Evolutionary conservation across 2,888 invertebrate genomes (phyloP).

Genomic region (Pyrrhia umbra): DNA sequence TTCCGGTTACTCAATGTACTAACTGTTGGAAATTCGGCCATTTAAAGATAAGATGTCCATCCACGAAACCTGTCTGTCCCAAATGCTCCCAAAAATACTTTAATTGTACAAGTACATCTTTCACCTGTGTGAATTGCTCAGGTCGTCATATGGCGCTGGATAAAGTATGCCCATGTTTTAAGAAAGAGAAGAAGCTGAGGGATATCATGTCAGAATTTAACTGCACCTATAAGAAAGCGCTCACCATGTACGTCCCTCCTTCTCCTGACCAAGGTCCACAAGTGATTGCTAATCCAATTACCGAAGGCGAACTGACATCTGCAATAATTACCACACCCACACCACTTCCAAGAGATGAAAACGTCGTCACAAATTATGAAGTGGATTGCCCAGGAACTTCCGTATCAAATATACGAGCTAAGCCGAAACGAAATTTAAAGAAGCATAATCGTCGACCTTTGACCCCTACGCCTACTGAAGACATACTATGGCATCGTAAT

Average conservation of each 20-base stretch:
- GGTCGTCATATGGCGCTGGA: conserved; percentile 1
- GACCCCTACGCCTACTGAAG: not conserved
- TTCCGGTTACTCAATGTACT: not conserved
- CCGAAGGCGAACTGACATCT: not conserved
- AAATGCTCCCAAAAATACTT: not conserved
- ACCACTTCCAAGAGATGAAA: too few relatives aligned
- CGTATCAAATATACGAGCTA: not conserved
- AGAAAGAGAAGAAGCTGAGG: not conserved
- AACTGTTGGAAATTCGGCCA: conserved; percentile 5
- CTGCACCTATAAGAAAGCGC: conserved; percentile 2
- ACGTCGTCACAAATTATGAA: too few relatives aligned
- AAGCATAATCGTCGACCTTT: conserved; percentile 1
- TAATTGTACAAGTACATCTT: conserved; percentile 1
- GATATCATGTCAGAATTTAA: conserved; percentile 6
- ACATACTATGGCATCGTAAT: not conserved
- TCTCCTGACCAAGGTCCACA: not conserved
- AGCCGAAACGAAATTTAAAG: not conserved
- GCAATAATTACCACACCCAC: too few relatives aligned
- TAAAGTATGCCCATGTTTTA: not conserved
- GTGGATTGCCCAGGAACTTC: not conserved
- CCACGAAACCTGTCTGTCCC: not conserved
- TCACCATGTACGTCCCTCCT: not conserved
- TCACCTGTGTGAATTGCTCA: conserved; percentile 4
- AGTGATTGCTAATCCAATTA: not conserved
- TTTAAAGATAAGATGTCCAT: not conserved